Evolutionary conservation across 2,888 invertebrate species (phyloP), one percentile per base, ranked within the genome.

Genomic region (Torymus aiolomorphi): DNA sequence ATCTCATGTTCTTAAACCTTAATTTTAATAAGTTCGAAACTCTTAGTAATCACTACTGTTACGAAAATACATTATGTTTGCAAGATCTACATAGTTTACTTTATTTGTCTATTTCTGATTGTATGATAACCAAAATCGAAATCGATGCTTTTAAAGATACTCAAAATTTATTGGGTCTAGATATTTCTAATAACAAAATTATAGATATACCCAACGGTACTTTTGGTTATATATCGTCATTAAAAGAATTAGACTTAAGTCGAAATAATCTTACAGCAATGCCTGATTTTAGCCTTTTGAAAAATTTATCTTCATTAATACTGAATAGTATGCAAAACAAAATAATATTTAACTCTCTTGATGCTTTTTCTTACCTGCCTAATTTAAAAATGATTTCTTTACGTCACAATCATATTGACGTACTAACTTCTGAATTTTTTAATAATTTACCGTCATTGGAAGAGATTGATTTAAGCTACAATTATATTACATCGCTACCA

Each of bases 141-240:
- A 14, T 10, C 1, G 67, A 78, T 62, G 80, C 83, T 1, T 83
- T 83, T 18, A 69, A 63, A 24, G 42, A 70, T 24, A 16, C 51
- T 3, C 52, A n/a, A n/a, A 82, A 80, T 49, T 71, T 83, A 13
- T 11, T 24, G 11, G 12, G 13, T 12, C 73, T 83, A 18, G 77
- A 83, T 67, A 59, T 83, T 1, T 82, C 83, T 1, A 51, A 62
- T 13, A 83, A 83, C 71, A 2, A 67, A 0, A 57, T 83, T 2
- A 51, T n/a, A 11, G 20, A 62, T 12, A 67, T 83, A 13, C 59
- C 56, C 14, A 31, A 69, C 54, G 71, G 61, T 8, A 52, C 70
- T 11, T 82, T 83, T 54, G 52, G 49, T 14, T 66, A 67, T n/a
- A 20, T 57, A 20, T 10, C 20, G 2, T 56, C 18, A 4, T 49